These are phyloP conservation scores for Athalia cordata DNA, from an alignment of 2,888 invertebrate species.

Conservation along the genomic window DNA sequence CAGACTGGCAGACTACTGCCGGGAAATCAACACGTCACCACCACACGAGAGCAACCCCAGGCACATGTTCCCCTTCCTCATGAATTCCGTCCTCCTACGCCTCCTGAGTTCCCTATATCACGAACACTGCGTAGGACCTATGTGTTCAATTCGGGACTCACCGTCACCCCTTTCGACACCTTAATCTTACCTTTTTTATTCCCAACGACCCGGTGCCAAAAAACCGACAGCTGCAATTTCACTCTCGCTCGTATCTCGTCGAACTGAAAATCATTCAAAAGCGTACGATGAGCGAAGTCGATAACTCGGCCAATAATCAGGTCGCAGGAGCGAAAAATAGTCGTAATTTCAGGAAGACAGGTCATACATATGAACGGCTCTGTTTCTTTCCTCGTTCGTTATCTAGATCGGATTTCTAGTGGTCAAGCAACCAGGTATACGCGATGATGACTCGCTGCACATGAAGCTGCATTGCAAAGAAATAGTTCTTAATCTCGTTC, in stretches of 20 bases:
- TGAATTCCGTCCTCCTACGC: background rate
- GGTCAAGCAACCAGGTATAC: too few species aligned
- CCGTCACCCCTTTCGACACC: background rate
- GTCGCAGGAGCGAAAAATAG: too few species aligned
- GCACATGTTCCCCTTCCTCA: conserved; percentile 7
- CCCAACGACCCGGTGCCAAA: conserved; percentile 9
- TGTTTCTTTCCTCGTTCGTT: too few species aligned
- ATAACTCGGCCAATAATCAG: too few species aligned
- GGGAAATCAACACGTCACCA: conserved; percentile 35
- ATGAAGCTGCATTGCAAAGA: too few species aligned
- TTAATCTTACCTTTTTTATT: conserved; percentile 14
- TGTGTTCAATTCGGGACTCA: conserved; percentile 13
- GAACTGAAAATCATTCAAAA: background rate
- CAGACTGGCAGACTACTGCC: conserved; percentile 4
- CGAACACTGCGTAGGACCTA: background rate
- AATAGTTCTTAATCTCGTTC: too few species aligned
- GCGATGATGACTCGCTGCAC: too few species aligned
- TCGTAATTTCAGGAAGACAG: too few species aligned
- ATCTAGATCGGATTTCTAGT: too few species aligned
- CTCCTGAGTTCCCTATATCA: background rate
- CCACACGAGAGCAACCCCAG: conserved; percentile 35
- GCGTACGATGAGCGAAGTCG: too few species aligned
- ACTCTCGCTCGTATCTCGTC: background rate
- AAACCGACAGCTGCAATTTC: background rate
- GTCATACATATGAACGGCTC: too few species aligned